Base-by-base conservation (phyloP, 2,113 vertebrate genomes). In the Picathartes gymnocephalus region DNA sequence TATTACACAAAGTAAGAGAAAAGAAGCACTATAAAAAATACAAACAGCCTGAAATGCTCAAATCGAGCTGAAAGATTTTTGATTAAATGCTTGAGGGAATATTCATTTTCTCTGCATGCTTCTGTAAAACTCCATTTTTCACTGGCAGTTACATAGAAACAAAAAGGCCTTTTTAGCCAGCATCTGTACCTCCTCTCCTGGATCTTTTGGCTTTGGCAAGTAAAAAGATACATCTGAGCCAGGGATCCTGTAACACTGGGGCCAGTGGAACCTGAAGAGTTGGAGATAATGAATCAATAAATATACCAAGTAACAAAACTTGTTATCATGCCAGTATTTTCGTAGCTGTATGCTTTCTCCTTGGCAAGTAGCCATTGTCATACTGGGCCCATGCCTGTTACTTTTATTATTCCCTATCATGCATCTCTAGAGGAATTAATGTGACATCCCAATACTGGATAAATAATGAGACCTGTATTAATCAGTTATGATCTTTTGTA, bases 51-150 rank as follows among this genome's bases (percentile, higher is more conserved):
- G 45, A 89, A 91, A 69, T 15, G 24, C 25, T 72, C 28, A 72
- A 92, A 84, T 56, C 25, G 9, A 89, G 31, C 77, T 69, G 66
- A 69, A 87, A 79, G 31, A 47, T 53, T 89, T 56, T 71, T 81
- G 45, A 91, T 91, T 89, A 87, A 95, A 81, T 85, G 73, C 73
- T 79, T 92, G 57, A 85, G 47, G 57, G 61, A 90, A 64, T 76
- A 85, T 62, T 91, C 3, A 62, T 94, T 95, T 95, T 96, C 86
- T 81, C 66, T 83, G 27, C 56, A 56, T 73, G 82, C 40, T 85
- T 88, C 72, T 60, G 40, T 84, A 51, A 78, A 86, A 57, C 28
- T 84, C 53, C 9, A 13, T 85, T 92, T 92, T 90, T 90, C 91
- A 37, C 57, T 95, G 93, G 45, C 68, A 90, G 60, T 78, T 72